Evolutionary conservation across 2,888 invertebrate species (phyloP).

Genomic region (Oxycera nigricornis): DNA sequence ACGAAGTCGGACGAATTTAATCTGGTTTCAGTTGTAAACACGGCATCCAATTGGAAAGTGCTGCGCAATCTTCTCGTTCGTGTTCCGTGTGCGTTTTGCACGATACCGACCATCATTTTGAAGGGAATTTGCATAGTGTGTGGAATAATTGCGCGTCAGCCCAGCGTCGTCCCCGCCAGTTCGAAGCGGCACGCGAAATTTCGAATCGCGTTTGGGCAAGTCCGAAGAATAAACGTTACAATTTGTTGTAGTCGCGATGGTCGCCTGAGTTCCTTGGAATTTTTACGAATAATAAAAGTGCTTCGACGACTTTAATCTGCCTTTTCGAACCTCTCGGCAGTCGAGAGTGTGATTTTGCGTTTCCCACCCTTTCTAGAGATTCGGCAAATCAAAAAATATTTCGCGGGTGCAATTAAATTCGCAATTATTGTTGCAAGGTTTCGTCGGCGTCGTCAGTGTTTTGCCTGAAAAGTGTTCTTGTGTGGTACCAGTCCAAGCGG

Average conservation of each 20-base stretch:
- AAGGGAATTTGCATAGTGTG: constrained; percentile 11
- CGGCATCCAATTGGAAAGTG: constrained; percentile 26
- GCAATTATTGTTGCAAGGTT: no score
- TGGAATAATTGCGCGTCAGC: constrained; percentile 28
- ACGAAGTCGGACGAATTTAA: background rate
- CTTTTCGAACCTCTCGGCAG: background rate
- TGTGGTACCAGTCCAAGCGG: background rate
- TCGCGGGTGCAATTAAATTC: background rate
- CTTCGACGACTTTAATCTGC: background rate
- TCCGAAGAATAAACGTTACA: background rate
- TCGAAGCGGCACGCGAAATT: background rate
- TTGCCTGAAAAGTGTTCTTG: constrained; percentile 19
- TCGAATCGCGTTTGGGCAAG: background rate
- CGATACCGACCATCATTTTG: background rate
- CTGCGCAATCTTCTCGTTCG: constrained; percentile 1
- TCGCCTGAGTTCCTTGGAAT: background rate
- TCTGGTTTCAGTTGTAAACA: constrained; percentile 37
- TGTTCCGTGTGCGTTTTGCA: constrained; percentile 13
- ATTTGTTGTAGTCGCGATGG: background rate
- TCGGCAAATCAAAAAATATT: background rate
- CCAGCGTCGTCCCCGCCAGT: background rate
- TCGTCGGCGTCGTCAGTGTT: background rate
- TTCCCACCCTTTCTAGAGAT: background rate
- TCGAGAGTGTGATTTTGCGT: background rate
- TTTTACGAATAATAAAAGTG: background rate